These are phyloP conservation scores for Rousettus leschenaultii DNA, from an alignment of 2,113 vertebrate species.

Conservation along the genomic window DNA sequence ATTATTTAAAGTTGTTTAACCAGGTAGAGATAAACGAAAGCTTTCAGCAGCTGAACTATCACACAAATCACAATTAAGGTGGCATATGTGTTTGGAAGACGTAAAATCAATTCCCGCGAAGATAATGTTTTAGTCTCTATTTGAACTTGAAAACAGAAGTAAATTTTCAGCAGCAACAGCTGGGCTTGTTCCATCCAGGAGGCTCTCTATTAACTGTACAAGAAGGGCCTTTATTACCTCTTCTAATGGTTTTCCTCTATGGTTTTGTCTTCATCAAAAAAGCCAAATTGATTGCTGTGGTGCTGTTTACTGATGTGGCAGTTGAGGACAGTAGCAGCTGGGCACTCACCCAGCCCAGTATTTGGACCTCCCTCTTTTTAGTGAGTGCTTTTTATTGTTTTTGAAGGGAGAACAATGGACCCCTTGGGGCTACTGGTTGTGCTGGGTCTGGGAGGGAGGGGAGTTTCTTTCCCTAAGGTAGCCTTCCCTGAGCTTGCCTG, in stretches of 20 bases:
- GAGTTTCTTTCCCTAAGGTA: neutral
- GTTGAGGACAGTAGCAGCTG: neutral
- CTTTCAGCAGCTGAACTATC: slow-evolving; percentile 78
- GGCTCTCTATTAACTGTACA: slow-evolving; percentile 71
- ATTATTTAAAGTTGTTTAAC: slow-evolving; percentile 84
- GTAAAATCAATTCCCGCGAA: slow-evolving; percentile 78
- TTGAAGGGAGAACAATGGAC: neutral
- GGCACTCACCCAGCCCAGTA: neutral
- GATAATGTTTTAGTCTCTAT: slow-evolving; percentile 78
- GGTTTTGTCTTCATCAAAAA: slow-evolving; percentile 70
- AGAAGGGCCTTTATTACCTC: slow-evolving; percentile 69
- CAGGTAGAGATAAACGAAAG: slow-evolving; percentile 82
- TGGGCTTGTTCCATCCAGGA: slow-evolving; percentile 67
- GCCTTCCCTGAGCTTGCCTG: neutral
- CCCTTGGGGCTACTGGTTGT: neutral
- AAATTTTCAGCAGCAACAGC: slow-evolving; percentile 72
- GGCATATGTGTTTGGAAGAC: slow-evolving; percentile 78
- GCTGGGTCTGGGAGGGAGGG: no score
- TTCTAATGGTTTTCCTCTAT: slow-evolving; percentile 68
- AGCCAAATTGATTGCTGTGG: slow-evolving; percentile 64
- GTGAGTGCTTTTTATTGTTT: neutral
- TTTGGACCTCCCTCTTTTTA: neutral
- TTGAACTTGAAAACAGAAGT: slow-evolving; percentile 81
- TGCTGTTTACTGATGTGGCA: slow-evolving; percentile 50
- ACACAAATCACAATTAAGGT: slow-evolving; percentile 82